Evolutionary conservation across 2,797 vertebrate species (phyloP).

Genomic region (Malurus leucopterus): DNA sequence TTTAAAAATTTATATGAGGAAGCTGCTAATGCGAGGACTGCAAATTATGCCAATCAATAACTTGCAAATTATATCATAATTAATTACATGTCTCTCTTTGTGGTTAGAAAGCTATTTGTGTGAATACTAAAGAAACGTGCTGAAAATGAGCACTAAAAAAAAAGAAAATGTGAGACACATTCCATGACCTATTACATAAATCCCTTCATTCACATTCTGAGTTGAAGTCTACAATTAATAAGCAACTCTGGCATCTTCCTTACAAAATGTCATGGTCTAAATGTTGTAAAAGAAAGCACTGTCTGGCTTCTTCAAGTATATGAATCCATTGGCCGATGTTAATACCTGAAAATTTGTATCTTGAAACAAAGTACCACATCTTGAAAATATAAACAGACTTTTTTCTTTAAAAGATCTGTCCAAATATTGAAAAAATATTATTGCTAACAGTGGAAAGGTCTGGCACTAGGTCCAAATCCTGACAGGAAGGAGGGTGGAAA

Average conservation of each 20-base stretch:
- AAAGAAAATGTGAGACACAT: background rate
- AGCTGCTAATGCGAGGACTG: background rate
- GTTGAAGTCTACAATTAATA: constrained; percentile 30
- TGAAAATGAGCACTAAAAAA: background rate
- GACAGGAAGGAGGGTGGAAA: constrained; percentile 7
- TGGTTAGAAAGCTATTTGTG: background rate
- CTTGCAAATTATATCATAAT: constrained; percentile 19
- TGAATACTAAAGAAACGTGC: background rate
- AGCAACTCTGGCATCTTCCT: background rate
- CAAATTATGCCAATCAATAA: constrained; percentile 12
- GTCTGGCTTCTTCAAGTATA: background rate
- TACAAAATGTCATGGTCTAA: constrained; percentile 23
- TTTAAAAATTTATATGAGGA: constrained; percentile 17
- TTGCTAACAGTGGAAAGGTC: constrained; percentile 58
- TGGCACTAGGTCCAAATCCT: constrained; percentile 64
- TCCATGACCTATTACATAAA: constrained; percentile 22
- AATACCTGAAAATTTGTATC: constrained; percentile 33
- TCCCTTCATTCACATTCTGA: background rate
- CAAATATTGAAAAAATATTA: constrained; percentile 70
- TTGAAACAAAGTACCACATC: background rate
- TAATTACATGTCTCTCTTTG: constrained; percentile 12
- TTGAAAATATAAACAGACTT: constrained; percentile 53
- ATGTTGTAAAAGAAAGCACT: background rate
- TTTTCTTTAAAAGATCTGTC: constrained; percentile 53
- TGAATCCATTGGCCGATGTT: background rate